Conservation (phyloP, 2,113 vertebrate species). For the Aegotheles bennettii region DNA sequence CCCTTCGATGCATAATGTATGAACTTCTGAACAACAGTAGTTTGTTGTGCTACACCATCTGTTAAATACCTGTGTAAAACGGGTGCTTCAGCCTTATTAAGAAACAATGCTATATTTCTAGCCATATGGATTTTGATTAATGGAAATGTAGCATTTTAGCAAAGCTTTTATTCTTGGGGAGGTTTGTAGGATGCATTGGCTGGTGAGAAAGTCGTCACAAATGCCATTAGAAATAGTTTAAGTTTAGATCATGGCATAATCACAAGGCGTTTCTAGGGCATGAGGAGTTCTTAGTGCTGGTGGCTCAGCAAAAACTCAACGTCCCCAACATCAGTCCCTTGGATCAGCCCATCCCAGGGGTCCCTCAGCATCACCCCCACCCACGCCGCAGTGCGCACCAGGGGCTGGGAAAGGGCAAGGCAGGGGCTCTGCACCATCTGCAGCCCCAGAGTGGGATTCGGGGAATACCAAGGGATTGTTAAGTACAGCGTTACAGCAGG, state of each 20-base stretch:
- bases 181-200: background rate
- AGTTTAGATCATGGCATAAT: background rate
- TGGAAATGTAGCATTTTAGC: background rate
- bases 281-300: background rate
- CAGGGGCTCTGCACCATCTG: background rate
- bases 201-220: background rate
- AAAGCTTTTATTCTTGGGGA: background rate
- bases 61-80: conserved; percentile 64
- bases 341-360: background rate
- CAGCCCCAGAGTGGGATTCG: background rate
- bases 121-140: conserved; percentile 50
- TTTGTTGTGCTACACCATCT: conserved; percentile 60
- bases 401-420: background rate
- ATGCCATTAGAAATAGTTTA: background rate
- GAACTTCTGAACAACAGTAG: conserved; percentile 33
- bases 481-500: background rate
- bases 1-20: conserved; percentile 38
- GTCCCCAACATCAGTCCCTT: background rate
- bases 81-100: conserved; percentile 55
- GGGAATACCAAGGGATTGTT: background rate
- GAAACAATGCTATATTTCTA: background rate
- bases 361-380: too few species aligned
- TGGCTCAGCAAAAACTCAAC: background rate
- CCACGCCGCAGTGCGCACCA: too few species aligned
- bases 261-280: background rate